Conservation (phyloP, 92 coral and sea anemone species). For the Siderastrea siderea region DNA sequence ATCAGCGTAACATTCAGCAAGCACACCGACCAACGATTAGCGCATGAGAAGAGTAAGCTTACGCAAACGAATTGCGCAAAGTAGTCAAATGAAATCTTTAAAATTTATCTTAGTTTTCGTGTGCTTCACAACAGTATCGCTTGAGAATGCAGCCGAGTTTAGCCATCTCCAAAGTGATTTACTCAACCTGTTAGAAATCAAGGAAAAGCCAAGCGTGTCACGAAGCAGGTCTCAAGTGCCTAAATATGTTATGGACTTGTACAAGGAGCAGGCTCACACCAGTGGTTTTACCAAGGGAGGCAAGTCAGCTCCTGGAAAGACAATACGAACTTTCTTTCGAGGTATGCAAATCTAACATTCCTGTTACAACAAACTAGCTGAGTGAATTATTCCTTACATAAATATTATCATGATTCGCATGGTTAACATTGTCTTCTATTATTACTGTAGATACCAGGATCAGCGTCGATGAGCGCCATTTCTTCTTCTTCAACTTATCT, state of each 20-base stretch:
- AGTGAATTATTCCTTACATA: slow-evolving; percentile 19
- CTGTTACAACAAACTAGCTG: slow-evolving; percentile 8
- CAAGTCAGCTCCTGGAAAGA: slow-evolving; percentile 73
- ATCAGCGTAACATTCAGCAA: slow-evolving; percentile 28
- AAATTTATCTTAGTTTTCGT: slow-evolving; percentile 71
- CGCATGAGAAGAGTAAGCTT: slow-evolving; percentile 20
- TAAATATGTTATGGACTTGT: slow-evolving; percentile 86
- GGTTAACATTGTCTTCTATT: slow-evolving; percentile 29
- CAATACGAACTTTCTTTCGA: slow-evolving; percentile 90
- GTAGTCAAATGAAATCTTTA: slow-evolving; percentile 67
- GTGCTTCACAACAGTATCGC: slow-evolving; percentile 67
- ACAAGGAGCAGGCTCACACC: slow-evolving; percentile 76
- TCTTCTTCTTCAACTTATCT: slow-evolving; percentile 92
- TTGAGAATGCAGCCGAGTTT: slow-evolving; percentile 50
- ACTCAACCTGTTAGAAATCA: slow-evolving; percentile 81
- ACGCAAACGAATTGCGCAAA: slow-evolving; percentile 65
- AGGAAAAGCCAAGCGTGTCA: slow-evolving; percentile 81
- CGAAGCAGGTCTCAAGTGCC: slow-evolving; percentile 89
- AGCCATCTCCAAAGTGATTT: slow-evolving; percentile 78
- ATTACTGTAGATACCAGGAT: slow-evolving; percentile 39
- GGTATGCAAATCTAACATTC: slow-evolving; percentile 58
- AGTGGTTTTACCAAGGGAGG: slow-evolving; percentile 79
- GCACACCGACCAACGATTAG: slow-evolving; percentile 19
- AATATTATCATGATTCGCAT: slow-evolving; percentile 31
- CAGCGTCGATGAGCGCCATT: slow-evolving; percentile 73